Base-by-base conservation (phyloP, 2,113 vertebrate species). In the Cisticola juncidis region DNA sequence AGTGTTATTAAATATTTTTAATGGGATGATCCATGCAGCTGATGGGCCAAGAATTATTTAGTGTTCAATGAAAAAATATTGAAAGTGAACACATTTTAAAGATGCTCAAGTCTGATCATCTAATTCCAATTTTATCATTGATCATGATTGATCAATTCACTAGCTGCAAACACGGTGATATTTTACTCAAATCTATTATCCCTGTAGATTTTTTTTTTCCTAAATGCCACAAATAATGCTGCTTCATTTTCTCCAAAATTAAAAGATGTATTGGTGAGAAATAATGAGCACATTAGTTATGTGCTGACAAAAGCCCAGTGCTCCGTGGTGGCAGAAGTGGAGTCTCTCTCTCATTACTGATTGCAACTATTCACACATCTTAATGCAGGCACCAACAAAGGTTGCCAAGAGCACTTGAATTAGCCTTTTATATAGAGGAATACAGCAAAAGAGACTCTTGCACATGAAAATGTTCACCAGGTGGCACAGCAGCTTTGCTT, bases 401-500 rank as follows among this genome's bases (percentile, higher is more conserved):
- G 84, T 77, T 91, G 78, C 85, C 74, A 65, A 77, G 87, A 77
- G 74, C 48, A 18, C 91, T 94, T 44, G 71, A 93, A 73, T 85
- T 69, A 70, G 47, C 36, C 74, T 70, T 91, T 89, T 77, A 18
- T 90, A 48, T 66, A 17, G 66, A 90, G 70, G 82, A 82, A 93
- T 19, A n/a, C 13, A 66, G 66, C 50, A 65, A 61, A 72, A 93
- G 74, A 91, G 78, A 28, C 45, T 87, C 78, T 80, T 77, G 54
- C 28, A 24, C 20, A 14, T 42, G 81, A 72, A 87, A 90, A 77
- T 19, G 48, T 92, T 96, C 81, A 44, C 81, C 94, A 94, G 93
- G 93, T 92, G 87, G 84, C 90, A 92, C 57, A 60, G 90, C 71
- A 95, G 85, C 68, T 88, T 94, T 90, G 62, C 85, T 86, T 77